Evolutionary conservation across 1,140 invertebrate species (phyloP).

Genomic region (Archegozetes longisetosus): DNA sequence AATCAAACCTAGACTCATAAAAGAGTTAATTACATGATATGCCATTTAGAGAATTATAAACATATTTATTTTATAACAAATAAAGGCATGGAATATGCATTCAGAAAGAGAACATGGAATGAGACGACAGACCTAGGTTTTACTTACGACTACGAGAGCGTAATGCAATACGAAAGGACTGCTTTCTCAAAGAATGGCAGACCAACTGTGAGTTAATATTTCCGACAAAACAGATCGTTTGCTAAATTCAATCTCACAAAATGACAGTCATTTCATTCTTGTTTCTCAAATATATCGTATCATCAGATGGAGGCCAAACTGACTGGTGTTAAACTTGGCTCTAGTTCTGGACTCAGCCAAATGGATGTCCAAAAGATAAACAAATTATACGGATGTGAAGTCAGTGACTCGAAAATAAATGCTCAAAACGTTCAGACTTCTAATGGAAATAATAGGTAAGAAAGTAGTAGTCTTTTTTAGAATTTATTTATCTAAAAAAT

Average conservation of each 20-base stretch:
- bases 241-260: too few relatives aligned
- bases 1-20: too few relatives aligned
- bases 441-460: background rate
- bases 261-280: background rate
- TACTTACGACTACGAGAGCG: constrained; percentile 9
- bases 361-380: background rate
- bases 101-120: background rate
- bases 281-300: background rate
- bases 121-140: background rate
- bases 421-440: background rate
- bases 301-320: background rate
- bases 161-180: constrained; percentile 15
- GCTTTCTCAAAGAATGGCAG: constrained; percentile 13
- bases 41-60: too few relatives aligned
- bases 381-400: background rate
- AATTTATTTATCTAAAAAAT: too few relatives aligned
- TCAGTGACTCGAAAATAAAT: background rate
- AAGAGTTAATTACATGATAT: too few relatives aligned
- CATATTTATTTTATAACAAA: too few relatives aligned
- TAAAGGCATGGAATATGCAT: background rate
- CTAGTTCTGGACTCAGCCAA: background rate
- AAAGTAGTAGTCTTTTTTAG: too few relatives aligned
- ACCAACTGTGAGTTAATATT: background rate
- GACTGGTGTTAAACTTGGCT: background rate
- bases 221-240: too few relatives aligned